Base-by-base conservation (phyloP, 2,113 vertebrate genomes). In the Onychostoma macrolepis region DNA sequence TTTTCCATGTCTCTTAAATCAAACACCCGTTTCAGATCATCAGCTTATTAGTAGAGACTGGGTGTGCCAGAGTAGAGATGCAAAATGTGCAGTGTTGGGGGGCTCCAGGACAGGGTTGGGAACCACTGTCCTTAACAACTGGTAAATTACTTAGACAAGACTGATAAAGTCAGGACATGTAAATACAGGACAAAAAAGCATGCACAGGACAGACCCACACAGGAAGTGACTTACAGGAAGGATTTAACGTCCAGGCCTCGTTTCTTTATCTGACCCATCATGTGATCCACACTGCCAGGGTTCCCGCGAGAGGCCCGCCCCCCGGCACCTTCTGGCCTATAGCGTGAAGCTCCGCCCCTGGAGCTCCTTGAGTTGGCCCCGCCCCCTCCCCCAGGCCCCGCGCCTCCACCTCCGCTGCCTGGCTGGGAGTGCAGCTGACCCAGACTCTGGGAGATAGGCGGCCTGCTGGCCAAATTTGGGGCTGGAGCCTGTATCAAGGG, bases 221-320 rank as follows among this genome's bases (percentile, higher is more conserved):
- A 77, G 69, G 12, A 85, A 87, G 79, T 11, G 79, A 99, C 98
- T 99, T 97, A 99, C 98, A 99, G 95, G 93, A 99, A 99, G 92
- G 98, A 99, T 93, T 98, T 99, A 95, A 98, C 97, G 91, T 99
- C 98, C 95, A 99, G 95, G 95, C 98, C 98, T 17, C 97, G 96
- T 93, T 96, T 98, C 93, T 96, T 96, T 92, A 99, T 98, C 95
- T 99, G 97, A 93, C 97, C 97, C 97, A 98, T 97, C 96, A 99
- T 95, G 93, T 98, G 96, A 95, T 99, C 98, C 97, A 97, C 99
- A 96, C 98, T 99, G 93, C 98, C 97, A 0, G 98, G 97, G 90
- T 95, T 97, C 91, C 94, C 96, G 82, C 94, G 94, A 85, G 95
- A 94, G 91, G 21, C 85, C 36, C 94, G 95, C 89, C 96, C 96